Conservation (phyloP, 2,797 vertebrate genomes). For the Nothura maculosa region DNA sequence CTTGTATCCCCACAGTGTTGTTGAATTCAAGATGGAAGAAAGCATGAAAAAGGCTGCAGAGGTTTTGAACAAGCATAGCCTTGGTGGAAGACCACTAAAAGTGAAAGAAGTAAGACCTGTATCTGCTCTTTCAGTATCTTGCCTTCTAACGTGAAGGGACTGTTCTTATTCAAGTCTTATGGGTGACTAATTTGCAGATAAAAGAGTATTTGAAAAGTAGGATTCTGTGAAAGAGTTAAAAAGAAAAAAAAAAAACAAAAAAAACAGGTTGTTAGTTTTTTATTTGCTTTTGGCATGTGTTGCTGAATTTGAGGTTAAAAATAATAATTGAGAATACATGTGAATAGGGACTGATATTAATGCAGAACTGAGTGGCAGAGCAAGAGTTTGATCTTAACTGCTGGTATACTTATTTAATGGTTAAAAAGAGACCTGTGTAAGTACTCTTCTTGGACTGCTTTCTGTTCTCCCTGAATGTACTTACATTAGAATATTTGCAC, state of each 20-base stretch:
- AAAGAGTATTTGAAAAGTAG: neutral
- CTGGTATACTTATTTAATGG: neutral
- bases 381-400: neutral
- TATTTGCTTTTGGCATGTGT: neutral
- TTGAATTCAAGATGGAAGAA: conserved; percentile 98
- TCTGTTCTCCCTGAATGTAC: neutral
- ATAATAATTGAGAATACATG: neutral
- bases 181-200: neutral
- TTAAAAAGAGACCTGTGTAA: neutral
- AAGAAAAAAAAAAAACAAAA: no score
- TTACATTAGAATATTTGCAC: no score
- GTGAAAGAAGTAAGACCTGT: conserved; percentile 91
- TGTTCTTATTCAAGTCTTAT: neutral
- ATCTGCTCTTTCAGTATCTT: conserved; percentile 19
- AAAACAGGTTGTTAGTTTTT: neutral
- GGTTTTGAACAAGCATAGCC: conserved; percentile 95
- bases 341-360: neutral
- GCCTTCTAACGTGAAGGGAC: conserved; percentile 4
- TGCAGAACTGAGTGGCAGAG: neutral
- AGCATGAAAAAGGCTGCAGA: conserved; percentile 98
- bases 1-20: conserved; percentile 86
- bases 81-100: conserved; percentile 96
- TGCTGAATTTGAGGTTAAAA: neutral
- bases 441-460: neutral
- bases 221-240: neutral